phyloP scores from a whole-genome alignment of 1,140 invertebrate genomes.

The Acromyrmex charruanus region DNA sequence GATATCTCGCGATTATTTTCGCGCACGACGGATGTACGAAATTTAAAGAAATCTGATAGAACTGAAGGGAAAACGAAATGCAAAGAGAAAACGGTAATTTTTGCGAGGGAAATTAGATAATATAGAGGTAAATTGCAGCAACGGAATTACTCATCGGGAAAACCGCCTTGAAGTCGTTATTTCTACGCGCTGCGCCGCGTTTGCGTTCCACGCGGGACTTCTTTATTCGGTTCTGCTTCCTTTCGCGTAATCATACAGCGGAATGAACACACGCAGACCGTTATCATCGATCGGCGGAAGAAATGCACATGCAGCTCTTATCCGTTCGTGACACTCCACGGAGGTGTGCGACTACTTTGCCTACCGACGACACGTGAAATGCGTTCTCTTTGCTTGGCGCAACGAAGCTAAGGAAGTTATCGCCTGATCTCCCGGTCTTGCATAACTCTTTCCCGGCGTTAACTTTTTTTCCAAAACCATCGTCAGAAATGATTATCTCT shows the following conservation, averaged over 20 bases:
- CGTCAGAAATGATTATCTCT: not conserved
- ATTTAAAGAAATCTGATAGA: not conserved
- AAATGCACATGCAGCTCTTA: conserved; percentile 49
- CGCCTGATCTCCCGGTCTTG: conserved; percentile 19
- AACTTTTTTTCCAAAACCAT: conserved; percentile 15
- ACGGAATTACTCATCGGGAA: conserved; percentile 29
- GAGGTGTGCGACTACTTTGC: conserved; percentile 10
- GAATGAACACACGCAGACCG: conserved; percentile 33
- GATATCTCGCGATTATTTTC: not conserved
- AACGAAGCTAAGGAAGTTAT: conserved; percentile 42
- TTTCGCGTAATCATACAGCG: conserved; percentile 43
- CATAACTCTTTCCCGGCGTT: not conserved
- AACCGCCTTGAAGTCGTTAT: conserved; percentile 13
- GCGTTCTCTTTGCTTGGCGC: conserved; percentile 39
- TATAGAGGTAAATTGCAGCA: not conserved
- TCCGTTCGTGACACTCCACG: conserved; percentile 30
- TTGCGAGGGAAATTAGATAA: not conserved
- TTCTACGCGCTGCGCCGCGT: not conserved
- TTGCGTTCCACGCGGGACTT: conserved; percentile 8
- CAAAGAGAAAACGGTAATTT: conserved; percentile 6
- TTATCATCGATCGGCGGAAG: conserved; percentile 59
- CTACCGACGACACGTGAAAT: conserved; percentile 50
- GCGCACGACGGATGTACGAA: not conserved
- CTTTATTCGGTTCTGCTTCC: conserved; percentile 42
- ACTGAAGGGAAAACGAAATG: not conserved